phyloP scores from a whole-genome alignment of 1,140 invertebrate genomes.

The Tetramorium simillimum region DNA sequence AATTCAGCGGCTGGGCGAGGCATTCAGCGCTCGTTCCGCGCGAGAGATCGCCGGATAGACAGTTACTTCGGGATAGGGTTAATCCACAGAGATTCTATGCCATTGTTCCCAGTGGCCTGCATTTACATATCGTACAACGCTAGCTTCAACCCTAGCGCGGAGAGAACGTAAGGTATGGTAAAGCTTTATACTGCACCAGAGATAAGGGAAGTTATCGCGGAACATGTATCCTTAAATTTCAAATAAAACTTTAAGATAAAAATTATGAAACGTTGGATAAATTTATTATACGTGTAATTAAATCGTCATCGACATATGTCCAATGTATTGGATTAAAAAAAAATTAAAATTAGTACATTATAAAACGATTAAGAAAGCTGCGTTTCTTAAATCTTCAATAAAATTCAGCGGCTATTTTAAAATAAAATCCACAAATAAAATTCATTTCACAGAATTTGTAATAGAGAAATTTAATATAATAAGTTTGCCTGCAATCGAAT shows the following conservation, averaged over 20 bases:
- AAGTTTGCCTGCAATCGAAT: not conserved
- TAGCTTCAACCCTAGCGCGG: not conserved
- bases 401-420: not conserved
- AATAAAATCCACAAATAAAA: not conserved
- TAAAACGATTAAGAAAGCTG: not conserved
- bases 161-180: constrained; percentile 8
- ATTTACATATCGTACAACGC: constrained; percentile 61
- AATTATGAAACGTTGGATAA: not conserved
- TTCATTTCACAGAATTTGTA: constrained; percentile 4
- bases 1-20: constrained; percentile 20
- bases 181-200: constrained; percentile 4
- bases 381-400: not conserved
- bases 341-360: not conserved
- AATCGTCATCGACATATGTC: not conserved
- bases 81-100: constrained; percentile 45
- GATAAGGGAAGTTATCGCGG: constrained; percentile 25
- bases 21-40: constrained; percentile 30
- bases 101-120: constrained; percentile 54
- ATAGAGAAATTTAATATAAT: constrained; percentile 2
- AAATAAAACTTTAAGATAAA: not conserved
- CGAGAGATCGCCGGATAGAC: constrained; percentile 6
- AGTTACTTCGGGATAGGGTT: constrained; percentile 46
- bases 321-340: too few species aligned
- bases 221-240: not conserved
- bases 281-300: not conserved